These are phyloP conservation scores for Hedychridium roseum DNA, from an alignment of 2,888 invertebrate species.

Conservation along the genomic window DNA sequence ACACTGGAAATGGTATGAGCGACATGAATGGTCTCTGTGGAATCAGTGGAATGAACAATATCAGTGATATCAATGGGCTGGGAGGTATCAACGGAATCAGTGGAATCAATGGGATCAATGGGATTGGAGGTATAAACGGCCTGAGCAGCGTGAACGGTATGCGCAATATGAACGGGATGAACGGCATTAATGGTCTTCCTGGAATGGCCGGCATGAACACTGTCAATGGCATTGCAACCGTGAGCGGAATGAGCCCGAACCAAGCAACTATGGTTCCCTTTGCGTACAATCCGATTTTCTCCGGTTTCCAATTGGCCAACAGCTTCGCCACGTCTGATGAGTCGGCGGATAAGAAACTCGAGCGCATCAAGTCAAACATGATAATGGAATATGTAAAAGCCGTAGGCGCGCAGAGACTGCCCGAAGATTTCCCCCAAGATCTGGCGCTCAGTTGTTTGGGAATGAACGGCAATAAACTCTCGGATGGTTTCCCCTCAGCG, in stretches of 20 bases:
- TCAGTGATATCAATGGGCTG: slow-evolving; percentile 27
- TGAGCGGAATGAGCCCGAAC: background rate
- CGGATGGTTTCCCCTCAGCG: background rate
- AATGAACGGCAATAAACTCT: background rate
- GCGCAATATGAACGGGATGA: background rate
- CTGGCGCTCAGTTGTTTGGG: slow-evolving; percentile 11
- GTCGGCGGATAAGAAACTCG: slow-evolving; percentile 26
- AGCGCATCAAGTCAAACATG: slow-evolving; percentile 15
- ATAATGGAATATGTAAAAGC: slow-evolving; percentile 28
- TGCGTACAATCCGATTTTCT: slow-evolving; percentile 35
- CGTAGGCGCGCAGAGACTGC: slow-evolving; percentile 16
- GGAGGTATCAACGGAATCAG: slow-evolving; percentile 22
- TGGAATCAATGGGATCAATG: background rate
- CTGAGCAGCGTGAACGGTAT: background rate
- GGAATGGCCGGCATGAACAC: slow-evolving; percentile 12
- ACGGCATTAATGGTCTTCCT: slow-evolving; percentile 11
- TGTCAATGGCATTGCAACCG: slow-evolving; percentile 13
- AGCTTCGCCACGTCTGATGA: slow-evolving; percentile 19
- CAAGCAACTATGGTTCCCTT: slow-evolving; percentile 34
- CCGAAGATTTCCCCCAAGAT: slow-evolving; percentile 24
- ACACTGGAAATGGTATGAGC: slow-evolving; percentile 48
- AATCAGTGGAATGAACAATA: slow-evolving; percentile 21
- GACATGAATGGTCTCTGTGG: slow-evolving; percentile 3
- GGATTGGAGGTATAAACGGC: background rate
- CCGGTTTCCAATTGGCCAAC: slow-evolving; percentile 26